These are phyloP conservation scores for Aphelinus atriplicis DNA, from an alignment of 1,140 invertebrate species.

Conservation along the genomic window DNA sequence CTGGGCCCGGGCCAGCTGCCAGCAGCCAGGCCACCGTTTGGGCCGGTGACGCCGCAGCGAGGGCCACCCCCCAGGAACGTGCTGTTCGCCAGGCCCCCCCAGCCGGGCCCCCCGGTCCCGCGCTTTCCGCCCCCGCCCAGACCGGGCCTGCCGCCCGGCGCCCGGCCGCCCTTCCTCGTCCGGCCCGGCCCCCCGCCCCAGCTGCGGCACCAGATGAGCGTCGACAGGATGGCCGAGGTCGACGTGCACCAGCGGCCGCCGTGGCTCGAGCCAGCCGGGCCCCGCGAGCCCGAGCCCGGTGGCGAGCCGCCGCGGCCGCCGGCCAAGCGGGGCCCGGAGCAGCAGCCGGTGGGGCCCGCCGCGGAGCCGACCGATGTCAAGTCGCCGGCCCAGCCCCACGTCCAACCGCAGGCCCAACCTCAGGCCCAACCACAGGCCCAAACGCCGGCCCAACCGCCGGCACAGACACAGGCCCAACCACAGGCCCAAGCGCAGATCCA, in stretches of 20 bases:
- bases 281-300: neutral
- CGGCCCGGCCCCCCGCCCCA: neutral
- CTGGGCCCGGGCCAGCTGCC: slow-evolving; percentile 49
- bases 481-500: too few relatives aligned
- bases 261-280: neutral
- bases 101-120: slow-evolving; percentile 38
- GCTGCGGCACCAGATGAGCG: neutral
- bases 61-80: slow-evolving; percentile 63
- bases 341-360: too few relatives aligned
- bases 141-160: neutral
- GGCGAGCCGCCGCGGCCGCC: too few relatives aligned
- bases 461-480: too few relatives aligned
- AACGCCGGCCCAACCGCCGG: neutral
- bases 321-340: too few relatives aligned
- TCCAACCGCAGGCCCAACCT: too few relatives aligned
- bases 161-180: neutral
- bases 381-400: too few relatives aligned
- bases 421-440: neutral
- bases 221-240: neutral
- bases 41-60: slow-evolving; percentile 54
- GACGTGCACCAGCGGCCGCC: neutral
- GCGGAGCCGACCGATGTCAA: too few relatives aligned
- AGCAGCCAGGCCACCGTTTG: slow-evolving; percentile 51
- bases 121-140: slow-evolving; percentile 33
- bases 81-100: slow-evolving; percentile 43